Conservation (phyloP, 92 coral and sea anemone species). For the Zoanthus gigantus region DNA sequence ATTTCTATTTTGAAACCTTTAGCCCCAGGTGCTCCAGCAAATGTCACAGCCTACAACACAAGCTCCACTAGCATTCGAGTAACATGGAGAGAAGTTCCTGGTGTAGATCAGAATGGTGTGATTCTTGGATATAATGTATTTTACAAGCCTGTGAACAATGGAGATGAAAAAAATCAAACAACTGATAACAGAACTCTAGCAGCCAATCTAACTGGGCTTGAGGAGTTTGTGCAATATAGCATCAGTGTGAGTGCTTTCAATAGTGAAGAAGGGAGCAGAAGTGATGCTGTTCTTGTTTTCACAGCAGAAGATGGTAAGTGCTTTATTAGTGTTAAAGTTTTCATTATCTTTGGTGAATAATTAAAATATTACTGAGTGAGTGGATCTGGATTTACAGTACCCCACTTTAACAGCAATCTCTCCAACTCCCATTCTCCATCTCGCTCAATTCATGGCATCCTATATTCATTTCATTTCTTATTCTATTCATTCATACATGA, state of each 20-base stretch:
- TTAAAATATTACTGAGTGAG: no score
- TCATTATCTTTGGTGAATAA: no score
- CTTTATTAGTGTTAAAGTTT: not conserved
- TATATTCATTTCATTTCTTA: no score
- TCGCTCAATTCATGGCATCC: no score
- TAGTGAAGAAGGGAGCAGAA: not conserved
- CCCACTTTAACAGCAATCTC: no score
- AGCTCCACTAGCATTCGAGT: constrained; percentile 20
- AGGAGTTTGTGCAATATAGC: constrained; percentile 3
- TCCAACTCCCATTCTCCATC: no score
- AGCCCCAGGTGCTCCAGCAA: not conserved
- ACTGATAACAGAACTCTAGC: not conserved
- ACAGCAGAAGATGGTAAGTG: constrained; percentile 11
- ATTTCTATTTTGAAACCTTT: no score
- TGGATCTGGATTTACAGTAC: no score
- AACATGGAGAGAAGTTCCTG: not conserved
- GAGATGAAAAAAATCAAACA: not conserved
- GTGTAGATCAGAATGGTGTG: not conserved
- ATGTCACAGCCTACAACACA: constrained; percentile 14
- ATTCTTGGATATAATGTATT: constrained; percentile 14
- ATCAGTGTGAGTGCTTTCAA: constrained; percentile 15
- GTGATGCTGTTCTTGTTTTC: not conserved
- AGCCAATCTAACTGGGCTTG: not conserved
- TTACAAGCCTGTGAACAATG: not conserved
- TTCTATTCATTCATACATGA: no score